Evolutionary conservation across 2,888 invertebrate genomes (phyloP).

Genomic region (Pemphredon lugubris): DNA sequence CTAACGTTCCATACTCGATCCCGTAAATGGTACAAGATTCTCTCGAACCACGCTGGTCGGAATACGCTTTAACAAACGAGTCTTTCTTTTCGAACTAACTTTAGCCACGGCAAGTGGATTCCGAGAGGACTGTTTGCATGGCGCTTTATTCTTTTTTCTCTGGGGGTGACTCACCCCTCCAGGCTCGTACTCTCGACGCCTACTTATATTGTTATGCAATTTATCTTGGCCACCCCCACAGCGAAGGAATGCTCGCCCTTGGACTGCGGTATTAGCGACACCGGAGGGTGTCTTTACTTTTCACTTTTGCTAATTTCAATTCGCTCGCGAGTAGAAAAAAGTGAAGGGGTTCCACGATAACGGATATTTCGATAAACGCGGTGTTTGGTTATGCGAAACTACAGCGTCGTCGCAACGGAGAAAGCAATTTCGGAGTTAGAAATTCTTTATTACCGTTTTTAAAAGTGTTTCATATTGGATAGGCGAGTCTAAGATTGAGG

Average conservation of each 20-base stretch:
- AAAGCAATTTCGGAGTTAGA: too few relatives aligned
- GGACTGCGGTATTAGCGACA: constrained; percentile 65
- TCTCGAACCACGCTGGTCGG: constrained; percentile 19
- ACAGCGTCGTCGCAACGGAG: too few relatives aligned
- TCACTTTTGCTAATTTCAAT: constrained; percentile 78
- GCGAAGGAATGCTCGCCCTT: constrained; percentile 63
- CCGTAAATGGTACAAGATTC: constrained; percentile 10
- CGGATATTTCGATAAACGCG: constrained; percentile 18
- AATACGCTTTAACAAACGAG: constrained; percentile 53
- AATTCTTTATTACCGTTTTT: too few relatives aligned
- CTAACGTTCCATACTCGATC: background rate
- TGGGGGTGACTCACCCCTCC: constrained; percentile 54
- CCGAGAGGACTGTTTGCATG: constrained; percentile 53
- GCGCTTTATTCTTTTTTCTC: constrained; percentile 54
- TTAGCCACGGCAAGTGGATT: constrained; percentile 53
- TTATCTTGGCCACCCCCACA: constrained; percentile 72
- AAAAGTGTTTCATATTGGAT: too few relatives aligned
- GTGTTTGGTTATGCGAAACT: constrained; percentile 37
- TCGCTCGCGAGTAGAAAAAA: constrained; percentile 19
- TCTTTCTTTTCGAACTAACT: constrained; percentile 46
- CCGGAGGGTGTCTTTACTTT: constrained; percentile 75
- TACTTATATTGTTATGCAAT: constrained; percentile 77
- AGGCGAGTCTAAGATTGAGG: too few relatives aligned
- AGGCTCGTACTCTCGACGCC: constrained; percentile 62
- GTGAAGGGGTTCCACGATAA: constrained; percentile 21